These are phyloP conservation scores for Polypedilum pembai DNA, from an alignment of 1,140 invertebrate genomes.

Conservation along the genomic window DNA sequence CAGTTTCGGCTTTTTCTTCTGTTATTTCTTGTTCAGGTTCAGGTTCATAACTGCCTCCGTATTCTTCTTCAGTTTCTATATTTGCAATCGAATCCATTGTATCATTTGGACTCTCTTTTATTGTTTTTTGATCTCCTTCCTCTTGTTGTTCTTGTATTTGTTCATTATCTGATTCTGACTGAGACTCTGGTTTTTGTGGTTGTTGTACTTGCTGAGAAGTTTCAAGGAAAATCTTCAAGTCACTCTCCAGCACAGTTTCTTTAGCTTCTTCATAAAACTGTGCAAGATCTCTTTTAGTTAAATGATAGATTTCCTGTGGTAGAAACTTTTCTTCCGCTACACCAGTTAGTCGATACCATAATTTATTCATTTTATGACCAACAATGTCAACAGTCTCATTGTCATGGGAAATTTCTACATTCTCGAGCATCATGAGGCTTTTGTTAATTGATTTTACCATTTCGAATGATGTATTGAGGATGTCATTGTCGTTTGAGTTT, in stretches of 20 bases:
- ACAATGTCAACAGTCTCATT: constrained; percentile 31
- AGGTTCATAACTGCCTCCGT: background rate
- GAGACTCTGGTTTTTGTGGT: background rate
- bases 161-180: background rate
- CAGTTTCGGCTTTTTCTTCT: background rate
- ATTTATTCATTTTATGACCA: constrained; percentile 34
- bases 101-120: background rate
- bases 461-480: constrained; percentile 24
- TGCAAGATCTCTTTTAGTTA: constrained; percentile 34
- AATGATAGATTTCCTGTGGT: constrained; percentile 31
- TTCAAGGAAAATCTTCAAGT: constrained; percentile 1
- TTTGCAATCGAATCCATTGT: constrained; percentile 24
- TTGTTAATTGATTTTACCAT: constrained; percentile 32
- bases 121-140: background rate
- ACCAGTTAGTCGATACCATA: constrained; percentile 34
- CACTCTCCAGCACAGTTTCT: constrained; percentile 30
- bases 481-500: background rate
- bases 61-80: constrained; percentile 23
- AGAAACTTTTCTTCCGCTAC: constrained; percentile 32
- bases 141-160: background rate
- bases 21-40: background rate
- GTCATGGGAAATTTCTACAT: constrained; percentile 28
- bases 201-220: background rate
- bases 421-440: constrained; percentile 33
- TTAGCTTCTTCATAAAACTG: constrained; percentile 34